Evolutionary conservation across 1,140 invertebrate genomes (phyloP).

Genomic region (Drosophila subpulchrella): DNA sequence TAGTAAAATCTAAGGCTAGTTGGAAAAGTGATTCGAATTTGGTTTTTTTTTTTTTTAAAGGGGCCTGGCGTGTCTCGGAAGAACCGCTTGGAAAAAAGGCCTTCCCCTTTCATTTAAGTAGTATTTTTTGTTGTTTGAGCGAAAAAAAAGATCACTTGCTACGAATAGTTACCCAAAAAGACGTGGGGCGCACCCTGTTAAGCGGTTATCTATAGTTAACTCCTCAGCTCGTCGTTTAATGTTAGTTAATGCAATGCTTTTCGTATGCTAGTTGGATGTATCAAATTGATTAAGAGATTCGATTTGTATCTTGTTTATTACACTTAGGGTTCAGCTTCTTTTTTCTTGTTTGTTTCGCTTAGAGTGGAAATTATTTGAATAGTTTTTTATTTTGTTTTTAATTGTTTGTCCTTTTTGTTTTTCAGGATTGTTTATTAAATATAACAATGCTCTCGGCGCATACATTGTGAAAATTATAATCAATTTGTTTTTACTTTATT

Average conservation of each 20-base stretch:
- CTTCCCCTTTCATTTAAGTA: constrained; percentile 24
- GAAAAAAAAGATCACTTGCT: constrained; percentile 46
- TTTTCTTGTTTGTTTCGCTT: constrained; percentile 25
- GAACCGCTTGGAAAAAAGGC: constrained; percentile 28
- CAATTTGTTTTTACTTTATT: constrained; percentile 31
- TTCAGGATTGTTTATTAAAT: constrained; percentile 61
- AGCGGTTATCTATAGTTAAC: constrained; percentile 47
- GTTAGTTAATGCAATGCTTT: constrained; percentile 31
- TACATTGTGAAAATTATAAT: constrained; percentile 56
- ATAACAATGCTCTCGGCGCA: constrained; percentile 64
- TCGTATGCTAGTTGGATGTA: constrained; percentile 46
- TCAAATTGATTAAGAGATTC: constrained; percentile 65
- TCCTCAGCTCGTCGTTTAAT: constrained; percentile 11
- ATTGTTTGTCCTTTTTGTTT: constrained; percentile 11
- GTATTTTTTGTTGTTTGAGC: constrained; percentile 15
- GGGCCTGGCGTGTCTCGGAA: constrained; percentile 7
- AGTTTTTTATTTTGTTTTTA: constrained; percentile 25
- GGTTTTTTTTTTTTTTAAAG: background rate
- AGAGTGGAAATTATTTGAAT: constrained; percentile 68
- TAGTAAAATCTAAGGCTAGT: constrained; percentile 70
- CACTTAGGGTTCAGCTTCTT: constrained; percentile 29
- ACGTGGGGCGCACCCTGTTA: constrained; percentile 37
- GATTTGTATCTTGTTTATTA: constrained; percentile 46
- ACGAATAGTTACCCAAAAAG: constrained; percentile 39
- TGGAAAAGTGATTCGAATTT: constrained; percentile 58